Evolutionary conservation across 2,113 vertebrate species (phyloP).

Genomic region (Alethe castanea): DNA sequence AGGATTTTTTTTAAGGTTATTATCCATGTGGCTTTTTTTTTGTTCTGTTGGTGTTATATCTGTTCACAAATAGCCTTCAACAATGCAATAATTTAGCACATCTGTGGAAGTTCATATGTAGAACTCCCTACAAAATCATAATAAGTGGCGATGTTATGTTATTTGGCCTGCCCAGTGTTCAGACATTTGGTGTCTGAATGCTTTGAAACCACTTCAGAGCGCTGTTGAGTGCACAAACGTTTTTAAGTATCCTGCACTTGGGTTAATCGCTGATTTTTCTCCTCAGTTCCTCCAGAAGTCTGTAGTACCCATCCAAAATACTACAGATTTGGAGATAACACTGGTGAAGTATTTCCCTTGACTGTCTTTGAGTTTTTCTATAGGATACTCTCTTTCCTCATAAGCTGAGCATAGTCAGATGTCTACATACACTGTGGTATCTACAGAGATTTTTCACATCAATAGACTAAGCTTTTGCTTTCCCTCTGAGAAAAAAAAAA

Average conservation of each 20-base stretch:
- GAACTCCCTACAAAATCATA: background rate
- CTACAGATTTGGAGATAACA: background rate
- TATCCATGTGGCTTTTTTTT: background rate
- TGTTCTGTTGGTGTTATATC: background rate
- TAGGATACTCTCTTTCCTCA: background rate
- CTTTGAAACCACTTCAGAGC: background rate
- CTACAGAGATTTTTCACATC: background rate
- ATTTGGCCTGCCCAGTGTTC: background rate
- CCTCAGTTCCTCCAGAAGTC: background rate
- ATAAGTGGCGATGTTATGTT: rapidly evolving
- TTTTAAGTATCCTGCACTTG: background rate
- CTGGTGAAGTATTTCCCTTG: background rate
- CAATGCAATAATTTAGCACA: background rate
- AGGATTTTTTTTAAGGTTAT: background rate
- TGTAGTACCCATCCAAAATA: background rate
- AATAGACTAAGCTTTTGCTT: background rate
- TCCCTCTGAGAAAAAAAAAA: background rate
- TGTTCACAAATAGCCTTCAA: background rate
- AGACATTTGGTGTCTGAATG: background rate
- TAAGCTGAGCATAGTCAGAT: background rate
- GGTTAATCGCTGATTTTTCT: background rate
- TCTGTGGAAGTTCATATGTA: background rate
- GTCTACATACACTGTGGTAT: background rate
- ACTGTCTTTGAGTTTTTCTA: background rate
- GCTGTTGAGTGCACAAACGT: rapidly evolving